These are phyloP conservation scores for Onychomys arenicola DNA, from an alignment of 2,797 vertebrate genomes.

Conservation along the genomic window DNA sequence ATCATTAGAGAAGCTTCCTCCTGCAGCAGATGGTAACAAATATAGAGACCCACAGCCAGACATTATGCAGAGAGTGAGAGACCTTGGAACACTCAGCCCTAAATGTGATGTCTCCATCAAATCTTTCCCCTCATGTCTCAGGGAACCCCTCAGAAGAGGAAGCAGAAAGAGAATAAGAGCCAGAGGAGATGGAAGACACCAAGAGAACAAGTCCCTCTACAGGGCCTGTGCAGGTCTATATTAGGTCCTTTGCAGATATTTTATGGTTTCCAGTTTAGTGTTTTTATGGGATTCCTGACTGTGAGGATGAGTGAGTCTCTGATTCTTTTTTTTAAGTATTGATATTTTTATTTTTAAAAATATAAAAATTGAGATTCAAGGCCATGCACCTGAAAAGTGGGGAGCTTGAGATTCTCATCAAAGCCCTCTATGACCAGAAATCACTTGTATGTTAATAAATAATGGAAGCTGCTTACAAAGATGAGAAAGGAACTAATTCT, in stretches of 20 bases:
- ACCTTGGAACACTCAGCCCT: background rate
- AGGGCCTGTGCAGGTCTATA: background rate
- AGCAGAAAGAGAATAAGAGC: background rate
- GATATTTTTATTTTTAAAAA: background rate
- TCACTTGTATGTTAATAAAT: background rate
- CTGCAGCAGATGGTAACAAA: background rate
- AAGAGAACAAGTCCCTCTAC: background rate
- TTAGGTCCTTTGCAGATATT: background rate
- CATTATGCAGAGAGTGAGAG: background rate
- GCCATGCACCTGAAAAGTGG: background rate
- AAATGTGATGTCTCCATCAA: background rate
- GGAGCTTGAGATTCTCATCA: background rate
- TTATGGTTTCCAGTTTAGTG: background rate
- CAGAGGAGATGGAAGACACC: too few species aligned
- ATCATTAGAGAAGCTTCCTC: background rate
- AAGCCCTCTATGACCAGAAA: background rate
- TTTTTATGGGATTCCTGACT: background rate
- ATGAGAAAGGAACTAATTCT: background rate
- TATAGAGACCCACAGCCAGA: background rate
- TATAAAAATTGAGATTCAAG: conserved; percentile 11
- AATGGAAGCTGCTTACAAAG: background rate
- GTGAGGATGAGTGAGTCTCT: background rate
- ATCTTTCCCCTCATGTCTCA: background rate
- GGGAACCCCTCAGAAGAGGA: background rate
- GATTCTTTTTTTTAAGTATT: background rate